Evolutionary conservation across 2,797 vertebrate genomes (phyloP).

Genomic region (Heteromormyrus szaboi): DNA sequence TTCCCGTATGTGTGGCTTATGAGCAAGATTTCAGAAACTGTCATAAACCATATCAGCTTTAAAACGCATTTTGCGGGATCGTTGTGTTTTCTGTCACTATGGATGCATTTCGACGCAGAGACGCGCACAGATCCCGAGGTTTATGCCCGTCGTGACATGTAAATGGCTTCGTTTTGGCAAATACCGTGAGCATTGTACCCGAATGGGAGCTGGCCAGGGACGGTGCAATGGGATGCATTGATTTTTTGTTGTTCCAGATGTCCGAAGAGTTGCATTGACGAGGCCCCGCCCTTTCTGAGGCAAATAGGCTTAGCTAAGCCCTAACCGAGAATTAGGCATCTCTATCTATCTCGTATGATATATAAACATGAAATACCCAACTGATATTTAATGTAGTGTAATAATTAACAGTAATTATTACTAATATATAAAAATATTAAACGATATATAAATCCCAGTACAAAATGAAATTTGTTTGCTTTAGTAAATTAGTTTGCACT

Average conservation of each 20-base stretch:
- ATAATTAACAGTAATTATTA: background rate
- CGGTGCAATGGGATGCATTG: slow-evolving; percentile 21
- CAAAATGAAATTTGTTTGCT: background rate
- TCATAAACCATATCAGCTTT: background rate
- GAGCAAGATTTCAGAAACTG: background rate
- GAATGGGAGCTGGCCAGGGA: background rate
- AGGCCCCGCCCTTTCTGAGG: slow-evolving; percentile 68
- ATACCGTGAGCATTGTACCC: background rate
- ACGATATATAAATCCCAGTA: background rate
- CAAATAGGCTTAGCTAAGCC: background rate
- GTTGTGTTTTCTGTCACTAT: background rate
- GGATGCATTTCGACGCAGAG: background rate
- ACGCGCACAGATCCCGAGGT: background rate
- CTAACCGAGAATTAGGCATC: background rate
- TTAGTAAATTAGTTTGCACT: background rate
- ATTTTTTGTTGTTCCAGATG: slow-evolving; percentile 23
- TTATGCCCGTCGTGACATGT: background rate
- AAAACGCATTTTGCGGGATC: background rate
- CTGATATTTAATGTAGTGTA: background rate
- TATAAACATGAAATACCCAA: background rate
- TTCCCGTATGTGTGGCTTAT: background rate
- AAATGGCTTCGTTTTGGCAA: background rate
- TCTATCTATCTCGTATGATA: background rate
- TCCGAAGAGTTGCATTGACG: slow-evolving; percentile 11
- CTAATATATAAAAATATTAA: background rate